Conservation (phyloP, 2,113 vertebrate species). For the Leptobrachium ailaonicum region DNA sequence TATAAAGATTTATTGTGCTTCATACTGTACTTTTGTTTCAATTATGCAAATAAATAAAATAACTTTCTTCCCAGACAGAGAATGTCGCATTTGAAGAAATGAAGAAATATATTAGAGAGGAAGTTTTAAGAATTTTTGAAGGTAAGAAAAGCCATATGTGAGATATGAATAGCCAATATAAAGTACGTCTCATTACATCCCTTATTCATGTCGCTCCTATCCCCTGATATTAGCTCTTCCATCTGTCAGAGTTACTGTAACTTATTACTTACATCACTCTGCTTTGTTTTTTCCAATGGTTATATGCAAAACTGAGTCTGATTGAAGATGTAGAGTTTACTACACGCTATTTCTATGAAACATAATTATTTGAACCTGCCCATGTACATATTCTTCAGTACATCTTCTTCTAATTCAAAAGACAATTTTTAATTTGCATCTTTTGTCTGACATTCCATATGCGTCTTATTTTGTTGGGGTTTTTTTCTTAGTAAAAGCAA, state of each 20-base stretch:
- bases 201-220: conserved; percentile 25
- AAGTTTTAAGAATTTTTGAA: conserved; percentile 89
- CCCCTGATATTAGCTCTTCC: conserved; percentile 3
- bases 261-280: not conserved
- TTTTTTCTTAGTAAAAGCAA: too few relatives aligned
- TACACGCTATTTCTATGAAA: too few relatives aligned
- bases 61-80: conserved; percentile 71
- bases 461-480: too few relatives aligned
- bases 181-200: conserved; percentile 25
- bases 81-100: conserved; percentile 84
- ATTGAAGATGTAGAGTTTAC: too few relatives aligned
- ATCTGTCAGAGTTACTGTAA: conserved; percentile 23
- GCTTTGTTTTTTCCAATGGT: conserved; percentile 8
- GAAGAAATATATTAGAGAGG: conserved; percentile 83
- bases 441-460: too few relatives aligned
- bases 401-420: too few relatives aligned
- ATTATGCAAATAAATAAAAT: conserved; percentile 41
- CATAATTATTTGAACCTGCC: too few relatives aligned
- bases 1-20: conserved; percentile 29
- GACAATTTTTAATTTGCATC: too few relatives aligned
- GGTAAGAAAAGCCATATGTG: conserved; percentile 69
- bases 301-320: not conserved
- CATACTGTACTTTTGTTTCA: conserved; percentile 35
- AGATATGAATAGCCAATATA: conserved; percentile 17
- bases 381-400: too few relatives aligned